Evolutionary conservation across 2,113 vertebrate species (phyloP).

Genomic region (Puntigrus tetrazona): DNA sequence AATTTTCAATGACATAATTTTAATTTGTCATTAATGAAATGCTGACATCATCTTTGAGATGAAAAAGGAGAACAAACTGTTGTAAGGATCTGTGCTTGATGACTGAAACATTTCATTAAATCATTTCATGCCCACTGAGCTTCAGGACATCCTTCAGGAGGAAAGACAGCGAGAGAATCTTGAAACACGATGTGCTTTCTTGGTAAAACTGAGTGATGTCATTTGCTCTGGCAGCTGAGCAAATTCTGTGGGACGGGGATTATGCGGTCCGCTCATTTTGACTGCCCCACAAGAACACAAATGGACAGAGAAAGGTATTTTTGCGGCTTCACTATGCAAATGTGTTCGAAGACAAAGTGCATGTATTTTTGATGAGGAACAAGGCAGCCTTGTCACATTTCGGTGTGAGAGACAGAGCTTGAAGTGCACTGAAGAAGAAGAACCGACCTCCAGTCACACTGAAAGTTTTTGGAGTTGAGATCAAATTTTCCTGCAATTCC

Average conservation of each 20-base stretch:
- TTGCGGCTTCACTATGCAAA: slow-evolving; percentile 45
- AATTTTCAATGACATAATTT: background rate
- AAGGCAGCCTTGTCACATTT: slow-evolving; percentile 32
- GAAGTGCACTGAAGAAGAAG: slow-evolving; percentile 21
- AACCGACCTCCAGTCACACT: background rate
- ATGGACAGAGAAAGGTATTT: slow-evolving; percentile 32
- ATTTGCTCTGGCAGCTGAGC: slow-evolving; percentile 15
- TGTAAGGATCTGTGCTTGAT: slow-evolving; percentile 1
- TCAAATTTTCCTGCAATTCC: background rate
- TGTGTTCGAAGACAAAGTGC: slow-evolving; percentile 55
- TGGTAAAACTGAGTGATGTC: background rate
- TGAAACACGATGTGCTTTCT: slow-evolving; percentile 12
- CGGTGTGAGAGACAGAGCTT: slow-evolving; percentile 24
- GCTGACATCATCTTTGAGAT: background rate
- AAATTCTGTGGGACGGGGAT: background rate
- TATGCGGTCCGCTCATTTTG: slow-evolving; percentile 1
- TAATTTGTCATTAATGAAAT: background rate
- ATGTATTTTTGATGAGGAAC: slow-evolving; percentile 64
- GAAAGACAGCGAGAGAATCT: background rate
- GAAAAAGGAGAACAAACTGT: background rate
- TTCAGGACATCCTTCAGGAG: slow-evolving; percentile 20
- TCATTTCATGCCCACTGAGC: background rate
- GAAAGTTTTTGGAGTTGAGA: background rate
- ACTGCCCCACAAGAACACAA: slow-evolving; percentile 19
- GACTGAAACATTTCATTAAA: slow-evolving; percentile 20